Evolutionary conservation across 2,113 vertebrate species (phyloP).

Genomic region (Erpornis zantholeuca): DNA sequence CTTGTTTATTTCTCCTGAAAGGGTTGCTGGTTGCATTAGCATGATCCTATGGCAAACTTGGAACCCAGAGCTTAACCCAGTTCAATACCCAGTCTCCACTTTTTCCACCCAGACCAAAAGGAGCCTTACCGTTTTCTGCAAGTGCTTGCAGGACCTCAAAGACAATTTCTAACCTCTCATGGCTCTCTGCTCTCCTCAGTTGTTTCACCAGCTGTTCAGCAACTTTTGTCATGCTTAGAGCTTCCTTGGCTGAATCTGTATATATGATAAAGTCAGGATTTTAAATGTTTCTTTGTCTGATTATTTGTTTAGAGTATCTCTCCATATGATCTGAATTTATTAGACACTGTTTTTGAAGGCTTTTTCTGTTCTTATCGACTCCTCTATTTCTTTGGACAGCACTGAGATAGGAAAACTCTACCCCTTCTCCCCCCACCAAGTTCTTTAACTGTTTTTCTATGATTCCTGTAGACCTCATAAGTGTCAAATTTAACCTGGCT

Average conservation of each 20-base stretch:
- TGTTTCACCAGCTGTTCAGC: conserved; percentile 80
- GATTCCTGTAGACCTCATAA: not conserved
- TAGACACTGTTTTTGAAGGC: not conserved
- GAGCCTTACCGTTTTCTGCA: conserved; percentile 81
- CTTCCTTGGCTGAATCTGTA: conserved; percentile 81
- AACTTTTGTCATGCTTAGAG: conserved; percentile 76
- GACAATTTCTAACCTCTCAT: conserved; percentile 84
- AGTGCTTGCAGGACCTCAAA: conserved; percentile 84
- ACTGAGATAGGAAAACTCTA: not conserved
- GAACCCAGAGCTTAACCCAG: not conserved
- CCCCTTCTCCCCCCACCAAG: fast-evolving
- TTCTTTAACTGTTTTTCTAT: not conserved
- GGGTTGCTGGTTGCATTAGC: not conserved
- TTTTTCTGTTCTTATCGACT: not conserved
- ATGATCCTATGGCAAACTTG: not conserved
- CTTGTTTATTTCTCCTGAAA: not conserved
- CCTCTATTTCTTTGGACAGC: not conserved
- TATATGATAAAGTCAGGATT: not conserved
- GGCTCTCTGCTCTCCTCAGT: conserved; percentile 79
- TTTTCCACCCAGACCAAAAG: not conserved
- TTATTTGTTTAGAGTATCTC: not conserved
- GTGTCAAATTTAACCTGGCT: not conserved
- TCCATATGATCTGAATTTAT: not conserved
- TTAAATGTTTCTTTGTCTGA: not conserved
- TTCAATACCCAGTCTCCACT: not conserved